Evolutionary conservation across 2,888 invertebrate genomes (phyloP), one percentile per base, ranked within the genome.

Genomic region (Mesorhabditis belari): DNA sequence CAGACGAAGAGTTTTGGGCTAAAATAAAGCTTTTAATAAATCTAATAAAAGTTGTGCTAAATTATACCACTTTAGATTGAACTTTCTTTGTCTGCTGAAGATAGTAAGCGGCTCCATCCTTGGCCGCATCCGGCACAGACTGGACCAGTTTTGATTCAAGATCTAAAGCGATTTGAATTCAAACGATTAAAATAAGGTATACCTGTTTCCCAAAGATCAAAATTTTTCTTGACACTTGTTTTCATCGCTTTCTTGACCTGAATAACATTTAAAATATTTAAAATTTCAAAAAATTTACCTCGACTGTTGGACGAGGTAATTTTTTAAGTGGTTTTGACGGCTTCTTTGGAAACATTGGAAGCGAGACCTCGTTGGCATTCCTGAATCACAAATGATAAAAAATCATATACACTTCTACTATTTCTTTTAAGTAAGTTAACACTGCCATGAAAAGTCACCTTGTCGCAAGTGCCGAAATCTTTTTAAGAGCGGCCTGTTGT

Each of bases 401-500:
- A 54, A 58, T 19, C 49, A 44, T 60, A 23, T 2, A n/a, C n/a
- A n/a, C n/a, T n/a, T n/a, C n/a, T n/a, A n/a, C n/a, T n/a, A n/a
- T n/a, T n/a, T n/a, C n/a, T n/a, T n/a, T n/a, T n/a, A n/a, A n/a
- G n/a, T n/a, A n/a, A n/a, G n/a, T n/a, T n/a, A n/a, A n/a, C n/a
- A n/a, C n/a, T n/a, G n/a, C n/a, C n/a, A n/a, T n/a, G n/a, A n/a
- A n/a, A 63, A 57, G 27, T 55, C 2, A 51, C 21, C 44, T n/a
- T 9, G 12, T n/a, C 12, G 44, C 44, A n/a, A 35, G 44, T n/a
- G 44, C 44, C 12, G 66, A 50, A 29, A 71, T 69, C 49, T 69
- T 71, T 24, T 69, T 64, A 2, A 71, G 52, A 9, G 68, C 66
- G 0, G 69, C 67, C 50, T 67, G 64, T 57, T 71, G 71, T 49